A percentile compares a stretch with the other conserved stretches of the same genome.
These are phyloP conservation scores for Laterallus jamaicensis DNA, from an alignment of 2,113 vertebrate genomes.

Conservation along the genomic window DNA sequence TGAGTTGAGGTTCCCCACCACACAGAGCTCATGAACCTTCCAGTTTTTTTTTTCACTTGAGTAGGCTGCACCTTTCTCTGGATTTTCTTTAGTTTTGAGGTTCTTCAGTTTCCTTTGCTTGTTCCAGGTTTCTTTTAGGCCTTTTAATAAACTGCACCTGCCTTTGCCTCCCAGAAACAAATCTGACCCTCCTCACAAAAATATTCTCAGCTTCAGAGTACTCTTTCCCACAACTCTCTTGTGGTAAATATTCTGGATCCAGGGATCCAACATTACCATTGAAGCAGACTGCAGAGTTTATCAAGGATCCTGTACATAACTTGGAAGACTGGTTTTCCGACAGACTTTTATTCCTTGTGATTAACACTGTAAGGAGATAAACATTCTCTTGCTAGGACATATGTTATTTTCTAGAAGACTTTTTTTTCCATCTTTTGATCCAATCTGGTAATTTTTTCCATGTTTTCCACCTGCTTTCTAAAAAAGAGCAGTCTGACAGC, in stretches of 20 bases:
- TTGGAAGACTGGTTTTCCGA: not conserved
- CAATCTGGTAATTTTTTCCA: not conserved
- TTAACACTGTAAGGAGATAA: not conserved
- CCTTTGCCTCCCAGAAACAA: not conserved
- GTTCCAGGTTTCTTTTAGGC: not conserved
- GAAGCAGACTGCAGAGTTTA: not conserved
- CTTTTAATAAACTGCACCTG: not conserved
- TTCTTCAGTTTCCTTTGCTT: not conserved
- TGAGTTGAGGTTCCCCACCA: not conserved
- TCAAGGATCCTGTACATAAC: not conserved
- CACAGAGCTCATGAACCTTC: not conserved
- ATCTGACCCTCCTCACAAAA: not conserved
- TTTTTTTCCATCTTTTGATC: not conserved
- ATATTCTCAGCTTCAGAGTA: not conserved
- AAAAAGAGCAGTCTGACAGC: constrained; percentile 5
- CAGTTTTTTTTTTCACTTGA: not conserved
- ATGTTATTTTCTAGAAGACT: not conserved
- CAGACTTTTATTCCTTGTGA: not conserved
- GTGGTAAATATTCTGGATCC: not conserved
- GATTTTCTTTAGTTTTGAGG: not conserved
- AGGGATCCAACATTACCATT: not conserved
- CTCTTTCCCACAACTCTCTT: not conserved
- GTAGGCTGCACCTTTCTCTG: not conserved
- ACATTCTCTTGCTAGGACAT: not conserved
- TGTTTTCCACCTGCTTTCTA: not conserved